Base-by-base conservation (phyloP, 2,888 invertebrate species). In the Mythimna loreyi region DNA sequence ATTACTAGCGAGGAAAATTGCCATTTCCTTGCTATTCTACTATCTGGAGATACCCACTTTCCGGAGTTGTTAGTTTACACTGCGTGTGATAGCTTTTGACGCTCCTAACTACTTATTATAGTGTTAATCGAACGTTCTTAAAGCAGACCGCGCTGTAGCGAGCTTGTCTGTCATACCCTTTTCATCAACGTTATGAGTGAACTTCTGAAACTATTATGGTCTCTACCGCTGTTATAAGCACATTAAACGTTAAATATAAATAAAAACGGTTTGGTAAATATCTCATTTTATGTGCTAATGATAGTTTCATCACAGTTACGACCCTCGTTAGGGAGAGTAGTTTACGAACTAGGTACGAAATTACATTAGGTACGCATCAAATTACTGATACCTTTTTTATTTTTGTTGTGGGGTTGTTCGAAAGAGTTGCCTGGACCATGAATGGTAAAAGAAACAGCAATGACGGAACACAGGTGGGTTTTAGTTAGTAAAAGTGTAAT, bases 1-100 rank as follows among this genome's bases (percentile, higher is more conserved):
- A 93, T 94, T 94, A 94, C 91, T 85, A 85, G 80, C 80, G 85
- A 90, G 90, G 92, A 92, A 94, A 93, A 93, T 92, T 92, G 93
- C 92, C 88, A 92, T 93, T 94, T 93, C 93, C 93, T 90, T 86
- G 86, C 89, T 86, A 85, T 92, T 92, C 75, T 89, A 89, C 90
- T 91, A 90, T 91, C 90, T 91, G 82, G 83, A 88, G 89, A 86
- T 91, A 85, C 90, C 89, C 91, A 87, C 85, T 87, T 87, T 86
- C 88, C 84, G 70, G 75, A 85, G 83, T 81, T 83, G 86, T 82
- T 73, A 80, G 57, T 72, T 77, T 82, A 72, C 69, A 61, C 63
- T 76, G 67, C 67, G 75, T 73, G 81, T 83, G 72, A 84, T 85
- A 84, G 81, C 79, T 75, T 85, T 79, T 65, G 28, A 67, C 58